These are phyloP conservation scores for Ophiothrix spiculata DNA, from an alignment of 35 echinoderm and acorn worm genomes.

Conservation along the genomic window DNA sequence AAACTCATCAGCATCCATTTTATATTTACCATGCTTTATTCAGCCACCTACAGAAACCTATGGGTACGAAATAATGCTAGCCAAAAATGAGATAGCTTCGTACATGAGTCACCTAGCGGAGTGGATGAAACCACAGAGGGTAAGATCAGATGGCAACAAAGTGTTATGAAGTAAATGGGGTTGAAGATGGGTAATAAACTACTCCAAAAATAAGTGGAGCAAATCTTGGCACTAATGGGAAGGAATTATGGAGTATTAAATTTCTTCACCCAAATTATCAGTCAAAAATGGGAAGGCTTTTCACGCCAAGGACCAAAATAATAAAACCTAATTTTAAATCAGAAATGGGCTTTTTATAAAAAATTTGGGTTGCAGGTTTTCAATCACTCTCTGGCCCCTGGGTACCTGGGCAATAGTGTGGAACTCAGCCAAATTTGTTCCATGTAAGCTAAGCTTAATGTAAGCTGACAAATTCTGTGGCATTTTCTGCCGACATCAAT, in stretches of 20 bases:
- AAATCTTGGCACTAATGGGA: background rate
- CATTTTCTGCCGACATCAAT: too few species aligned
- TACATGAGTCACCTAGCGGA: constrained; percentile 60
- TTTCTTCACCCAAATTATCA: background rate
- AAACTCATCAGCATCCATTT: background rate
- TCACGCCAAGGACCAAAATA: background rate
- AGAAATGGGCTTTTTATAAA: too few species aligned
- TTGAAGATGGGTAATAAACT: too few species aligned
- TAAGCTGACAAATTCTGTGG: too few species aligned
- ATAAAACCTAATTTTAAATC: background rate
- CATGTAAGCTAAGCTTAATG: too few species aligned
- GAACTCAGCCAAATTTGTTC: too few species aligned
- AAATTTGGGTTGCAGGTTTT: too few species aligned
- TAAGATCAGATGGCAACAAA: background rate
- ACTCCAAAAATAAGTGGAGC: too few species aligned
- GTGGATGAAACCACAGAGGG: constrained; percentile 77
- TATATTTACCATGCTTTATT: background rate
- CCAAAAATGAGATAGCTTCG: constrained; percentile 45
- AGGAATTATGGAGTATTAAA: background rate
- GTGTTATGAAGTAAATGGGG: background rate
- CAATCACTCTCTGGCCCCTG: too few species aligned
- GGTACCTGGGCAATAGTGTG: too few species aligned
- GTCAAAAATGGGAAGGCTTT: background rate
- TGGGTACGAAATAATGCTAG: constrained; percentile 40
- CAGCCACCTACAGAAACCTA: constrained; percentile 31